Evolutionary conservation across 2,797 vertebrate genomes (phyloP), one percentile per base, ranked within the genome.

Genomic region (Clarias laeviceps): DNA sequence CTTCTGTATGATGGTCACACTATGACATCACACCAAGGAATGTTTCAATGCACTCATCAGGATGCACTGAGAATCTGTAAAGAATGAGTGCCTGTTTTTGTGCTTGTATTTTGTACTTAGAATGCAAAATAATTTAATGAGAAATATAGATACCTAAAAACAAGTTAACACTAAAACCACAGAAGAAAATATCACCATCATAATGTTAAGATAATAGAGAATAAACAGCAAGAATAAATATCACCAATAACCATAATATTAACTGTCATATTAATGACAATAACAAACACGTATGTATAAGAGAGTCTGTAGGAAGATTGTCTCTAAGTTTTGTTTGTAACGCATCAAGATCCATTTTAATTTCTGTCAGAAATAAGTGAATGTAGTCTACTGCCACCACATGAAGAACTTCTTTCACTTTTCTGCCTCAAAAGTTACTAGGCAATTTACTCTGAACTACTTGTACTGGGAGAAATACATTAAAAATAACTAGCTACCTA

Each of bases 161-260:
- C 93, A 95, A 95, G 89, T 93, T 94, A 95, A 96, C 95, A 96
- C 92, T 94, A 91, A 95, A 95, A 91, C 94, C 96, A 96, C 94
- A 92, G 94, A 95, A 94, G 92, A 96, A 96, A 95, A 95, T 94
- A 94, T 94, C 94, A 95, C 90, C 94, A 94, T 92, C 92, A 93
- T 95, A 90, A 92, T 89, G 82, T 87, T 88, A 95, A 95, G 92
- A 95, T 94, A 95, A 95, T 94, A 92, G 93, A 93, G 93, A 94
- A 95, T 94, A 95, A 95, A 96, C 94, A 94, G 95, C 94, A 95
- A 95, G 94, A 96, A 93, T 94, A 95, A 94, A 94, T 95, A 95
- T 95, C 94, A 95, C 93, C 91, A 93, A 93, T 90, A 91, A 89
- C 89, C 88, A 89, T 94, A 95, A 94, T 96, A 95, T 95, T 94